A percentile compares a stretch with the other conserved stretches of the same genome.
phyloP scores from a whole-genome alignment of 2,888 invertebrate genomes.

The Athalia rosae region DNA sequence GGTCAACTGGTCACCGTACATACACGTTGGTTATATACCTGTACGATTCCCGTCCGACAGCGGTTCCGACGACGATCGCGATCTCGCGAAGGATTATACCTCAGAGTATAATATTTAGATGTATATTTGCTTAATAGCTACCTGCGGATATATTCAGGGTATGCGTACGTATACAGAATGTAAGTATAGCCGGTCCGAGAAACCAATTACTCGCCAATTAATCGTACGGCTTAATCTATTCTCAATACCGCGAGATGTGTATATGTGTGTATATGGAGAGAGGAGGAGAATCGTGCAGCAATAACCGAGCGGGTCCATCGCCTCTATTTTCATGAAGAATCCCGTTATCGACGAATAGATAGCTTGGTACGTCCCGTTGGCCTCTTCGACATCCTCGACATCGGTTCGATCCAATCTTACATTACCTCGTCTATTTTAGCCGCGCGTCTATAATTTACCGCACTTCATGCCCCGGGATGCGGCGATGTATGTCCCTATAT shows the following conservation, averaged over 20 bases:
- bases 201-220: constrained; percentile 2
- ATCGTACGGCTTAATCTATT: constrained; percentile 1
- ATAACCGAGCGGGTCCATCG: background rate
- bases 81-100: constrained; percentile 7
- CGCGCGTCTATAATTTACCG: constrained; percentile 1
- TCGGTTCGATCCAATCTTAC: constrained; percentile 10
- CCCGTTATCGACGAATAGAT: constrained; percentile 25
- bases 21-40: no score
- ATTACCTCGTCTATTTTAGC: constrained; percentile 5
- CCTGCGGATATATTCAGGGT: background rate
- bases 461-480: background rate
- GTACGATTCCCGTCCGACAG: no score
- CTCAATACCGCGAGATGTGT: background rate
- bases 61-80: background rate
- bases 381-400: constrained; percentile 12
- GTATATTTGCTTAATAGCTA: background rate
- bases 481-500: background rate
- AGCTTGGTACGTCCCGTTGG: background rate
- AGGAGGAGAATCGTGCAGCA: no score
- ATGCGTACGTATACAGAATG: background rate
- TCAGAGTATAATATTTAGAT: constrained; percentile 1
- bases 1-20: constrained; percentile 22
- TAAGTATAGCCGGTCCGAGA: constrained; percentile 9
- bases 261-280: background rate
- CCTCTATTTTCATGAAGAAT: constrained; percentile 27